A percentile compares a stretch with the other conserved stretches of the same genome.
Conservation (phyloP, 2,797 vertebrate genomes). For the Bradypus variegatus region DNA sequence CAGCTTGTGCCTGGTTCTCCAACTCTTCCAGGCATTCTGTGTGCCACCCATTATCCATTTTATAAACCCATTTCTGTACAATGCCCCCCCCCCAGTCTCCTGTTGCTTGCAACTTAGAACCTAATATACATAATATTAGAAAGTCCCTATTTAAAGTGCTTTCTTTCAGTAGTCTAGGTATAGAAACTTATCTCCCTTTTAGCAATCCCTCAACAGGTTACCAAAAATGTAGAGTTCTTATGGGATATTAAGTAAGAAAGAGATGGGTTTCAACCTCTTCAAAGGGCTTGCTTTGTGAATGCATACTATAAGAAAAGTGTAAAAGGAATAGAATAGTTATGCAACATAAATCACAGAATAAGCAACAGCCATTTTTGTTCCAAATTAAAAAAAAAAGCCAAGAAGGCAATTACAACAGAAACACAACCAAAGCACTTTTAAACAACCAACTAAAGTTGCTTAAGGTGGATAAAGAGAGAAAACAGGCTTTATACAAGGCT, state of each 20-base stretch:
- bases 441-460: not conserved
- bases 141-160: not conserved
- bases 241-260: not conserved
- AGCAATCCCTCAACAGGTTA: not conserved
- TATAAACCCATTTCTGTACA: not conserved
- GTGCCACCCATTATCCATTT: not conserved
- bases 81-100: not conserved
- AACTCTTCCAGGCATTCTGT: not conserved
- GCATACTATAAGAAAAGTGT: not conserved
- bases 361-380: not conserved
- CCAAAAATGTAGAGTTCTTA: not conserved
- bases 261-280: not conserved
- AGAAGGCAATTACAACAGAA: not conserved
- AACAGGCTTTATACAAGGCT: not conserved
- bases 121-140: not conserved
- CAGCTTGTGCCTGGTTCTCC: not conserved
- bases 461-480: not conserved
- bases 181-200: not conserved
- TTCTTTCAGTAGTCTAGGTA: not conserved
- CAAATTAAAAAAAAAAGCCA: not conserved
- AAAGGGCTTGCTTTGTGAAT: not conserved
- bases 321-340: not conserved
- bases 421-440: not conserved
- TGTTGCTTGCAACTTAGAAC: not conserved
- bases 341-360: not conserved